These are phyloP conservation scores for Drosophila atroscutellata DNA, from an alignment of 2,888 invertebrate genomes.

Conservation along the genomic window DNA sequence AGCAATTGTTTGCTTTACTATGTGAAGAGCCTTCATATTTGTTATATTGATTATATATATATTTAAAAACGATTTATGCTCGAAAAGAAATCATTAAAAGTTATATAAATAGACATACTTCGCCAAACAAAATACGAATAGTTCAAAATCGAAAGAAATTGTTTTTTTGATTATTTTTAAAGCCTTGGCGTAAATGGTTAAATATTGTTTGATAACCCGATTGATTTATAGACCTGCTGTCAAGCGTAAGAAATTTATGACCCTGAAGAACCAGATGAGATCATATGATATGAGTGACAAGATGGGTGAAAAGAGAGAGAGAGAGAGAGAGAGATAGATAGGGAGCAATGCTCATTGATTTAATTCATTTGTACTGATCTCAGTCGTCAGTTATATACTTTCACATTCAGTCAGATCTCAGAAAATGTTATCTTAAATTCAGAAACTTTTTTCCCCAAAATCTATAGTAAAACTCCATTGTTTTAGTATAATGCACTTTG, in stretches of 20 bases:
- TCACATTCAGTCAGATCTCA: background rate
- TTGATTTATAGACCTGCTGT: slow-evolving; percentile 4
- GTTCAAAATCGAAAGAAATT: slow-evolving; percentile 2
- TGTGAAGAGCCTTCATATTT: slow-evolving; percentile 47
- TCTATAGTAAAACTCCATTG: background rate
- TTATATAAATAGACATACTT: slow-evolving; percentile 10
- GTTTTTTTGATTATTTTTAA: slow-evolving; percentile 1
- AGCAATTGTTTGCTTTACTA: slow-evolving; percentile 19
- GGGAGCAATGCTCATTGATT: background rate
- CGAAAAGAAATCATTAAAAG: slow-evolving; percentile 3
- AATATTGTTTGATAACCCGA: slow-evolving; percentile 4
- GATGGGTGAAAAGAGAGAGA: background rate
- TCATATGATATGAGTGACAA: background rate
- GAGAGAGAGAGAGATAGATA: background rate
- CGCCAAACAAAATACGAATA: slow-evolving; percentile 8
- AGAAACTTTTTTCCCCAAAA: background rate
- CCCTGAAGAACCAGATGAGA: background rate
- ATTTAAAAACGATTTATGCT: slow-evolving; percentile 21
- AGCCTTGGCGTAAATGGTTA: slow-evolving; percentile 11
- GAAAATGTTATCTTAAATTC: background rate
- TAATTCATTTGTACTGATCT: background rate
- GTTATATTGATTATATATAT: slow-evolving; percentile 2
- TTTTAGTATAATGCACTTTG: background rate
- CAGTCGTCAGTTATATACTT: background rate
- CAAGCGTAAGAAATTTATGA: background rate